Conservation (phyloP, 1,140 invertebrate species). For the Antheraea pernyi region DNA sequence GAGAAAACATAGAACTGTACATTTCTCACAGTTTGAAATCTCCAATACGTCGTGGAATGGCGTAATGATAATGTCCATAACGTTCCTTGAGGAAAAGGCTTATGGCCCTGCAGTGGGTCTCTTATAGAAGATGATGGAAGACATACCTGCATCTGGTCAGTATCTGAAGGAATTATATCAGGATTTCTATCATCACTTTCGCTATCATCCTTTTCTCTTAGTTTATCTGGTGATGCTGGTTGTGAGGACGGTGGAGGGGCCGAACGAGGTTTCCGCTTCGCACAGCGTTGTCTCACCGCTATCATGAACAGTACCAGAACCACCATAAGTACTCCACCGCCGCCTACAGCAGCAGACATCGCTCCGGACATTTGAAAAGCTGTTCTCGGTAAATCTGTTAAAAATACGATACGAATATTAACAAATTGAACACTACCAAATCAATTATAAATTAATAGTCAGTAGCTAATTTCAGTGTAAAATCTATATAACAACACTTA, state of each 20-base stretch:
- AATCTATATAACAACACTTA: too few species aligned
- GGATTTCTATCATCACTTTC: constrained; percentile 92
- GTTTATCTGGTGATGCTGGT: constrained; percentile 62
- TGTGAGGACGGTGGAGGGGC: constrained; percentile 54
- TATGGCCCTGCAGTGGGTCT: too few species aligned
- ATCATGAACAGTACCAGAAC: constrained; percentile 67
- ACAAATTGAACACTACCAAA: too few species aligned
- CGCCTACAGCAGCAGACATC: constrained; percentile 73
- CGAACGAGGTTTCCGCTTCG: constrained; percentile 56
- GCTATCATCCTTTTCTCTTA: constrained; percentile 80
- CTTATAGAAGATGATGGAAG: not conserved
- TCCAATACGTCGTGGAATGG: too few species aligned
- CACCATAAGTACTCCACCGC: constrained; percentile 65
- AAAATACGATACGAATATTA: not conserved
- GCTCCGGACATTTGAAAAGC: constrained; percentile 70
- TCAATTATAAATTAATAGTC: too few species aligned
- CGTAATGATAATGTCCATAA: too few species aligned
- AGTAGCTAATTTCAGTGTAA: too few species aligned
- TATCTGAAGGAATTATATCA: constrained; percentile 87
- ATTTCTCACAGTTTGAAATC: too few species aligned
- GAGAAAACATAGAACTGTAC: too few species aligned
- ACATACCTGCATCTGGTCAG: constrained; percentile 68
- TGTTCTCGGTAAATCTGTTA: constrained; percentile 61
- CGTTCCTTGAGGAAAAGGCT: too few species aligned
- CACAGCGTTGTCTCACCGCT: constrained; percentile 62